These are phyloP conservation scores for Drosophila gunungcola DNA, from an alignment of 1,140 invertebrate genomes.

Conservation along the genomic window DNA sequence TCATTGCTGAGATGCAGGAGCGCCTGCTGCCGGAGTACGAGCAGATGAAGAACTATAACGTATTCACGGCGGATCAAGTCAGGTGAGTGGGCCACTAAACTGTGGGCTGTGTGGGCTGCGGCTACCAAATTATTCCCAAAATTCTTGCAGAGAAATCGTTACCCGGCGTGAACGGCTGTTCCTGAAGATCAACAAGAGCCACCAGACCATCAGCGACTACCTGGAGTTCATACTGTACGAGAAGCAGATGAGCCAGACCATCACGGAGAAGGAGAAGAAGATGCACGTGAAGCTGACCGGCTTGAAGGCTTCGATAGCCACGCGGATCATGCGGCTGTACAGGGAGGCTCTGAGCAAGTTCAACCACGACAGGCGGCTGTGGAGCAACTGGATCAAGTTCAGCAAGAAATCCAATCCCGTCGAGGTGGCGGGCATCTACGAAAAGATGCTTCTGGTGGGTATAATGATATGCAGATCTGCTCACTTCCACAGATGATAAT, in stretches of 20 bases:
- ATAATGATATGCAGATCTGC: background rate
- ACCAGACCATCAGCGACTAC: constrained; percentile 57
- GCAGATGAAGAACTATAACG: constrained; percentile 61
- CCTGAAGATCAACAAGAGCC: constrained; percentile 63
- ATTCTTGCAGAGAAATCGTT: constrained; percentile 59
- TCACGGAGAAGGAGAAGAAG: constrained; percentile 67
- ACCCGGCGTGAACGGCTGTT: constrained; percentile 59
- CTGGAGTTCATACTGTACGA: constrained; percentile 77
- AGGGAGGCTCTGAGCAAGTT: constrained; percentile 66
- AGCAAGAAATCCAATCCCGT: constrained; percentile 64
- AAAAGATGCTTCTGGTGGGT: constrained; percentile 78
- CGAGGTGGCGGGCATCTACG: constrained; percentile 76
- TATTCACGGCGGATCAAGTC: constrained; percentile 73
- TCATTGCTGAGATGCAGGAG: constrained; percentile 77
- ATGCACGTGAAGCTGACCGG: constrained; percentile 48
- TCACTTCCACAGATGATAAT: background rate
- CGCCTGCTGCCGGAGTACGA: constrained; percentile 77
- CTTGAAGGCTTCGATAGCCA: constrained; percentile 58
- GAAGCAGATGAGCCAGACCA: constrained; percentile 64
- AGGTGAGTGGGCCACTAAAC: constrained; percentile 38
- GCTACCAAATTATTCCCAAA: background rate
- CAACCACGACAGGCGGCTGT: constrained; percentile 63
- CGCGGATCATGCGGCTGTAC: constrained; percentile 70
- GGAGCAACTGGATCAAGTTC: constrained; percentile 73
- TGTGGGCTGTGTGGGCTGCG: no score